These are phyloP conservation scores for Acipenser transmontanus DNA, from an alignment of 2,797 vertebrate genomes.

Conservation along the genomic window DNA sequence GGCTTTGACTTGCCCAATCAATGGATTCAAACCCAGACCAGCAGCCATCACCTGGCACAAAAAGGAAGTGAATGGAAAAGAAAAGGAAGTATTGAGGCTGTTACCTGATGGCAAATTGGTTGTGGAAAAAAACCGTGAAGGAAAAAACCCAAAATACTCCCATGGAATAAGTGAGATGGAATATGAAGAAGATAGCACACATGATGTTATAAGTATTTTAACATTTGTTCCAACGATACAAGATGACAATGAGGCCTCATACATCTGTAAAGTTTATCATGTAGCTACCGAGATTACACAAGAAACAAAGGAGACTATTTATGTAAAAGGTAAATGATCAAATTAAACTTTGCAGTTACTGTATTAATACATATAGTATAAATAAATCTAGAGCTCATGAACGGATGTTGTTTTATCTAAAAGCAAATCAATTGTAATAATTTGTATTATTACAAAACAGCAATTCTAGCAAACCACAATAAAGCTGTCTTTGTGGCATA, in stretches of 20 bases:
- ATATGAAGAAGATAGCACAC: slow-evolving; percentile 2
- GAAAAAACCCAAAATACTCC: neutral
- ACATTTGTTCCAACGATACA: neutral
- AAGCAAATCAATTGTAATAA: no score
- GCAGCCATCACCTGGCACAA: slow-evolving; percentile 18
- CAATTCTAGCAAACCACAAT: no score
- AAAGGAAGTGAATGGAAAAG: neutral
- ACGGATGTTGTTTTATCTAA: no score
- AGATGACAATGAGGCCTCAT: neutral
- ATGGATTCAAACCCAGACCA: slow-evolving; percentile 21
- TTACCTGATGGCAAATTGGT: neutral
- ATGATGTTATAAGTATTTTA: slow-evolving; percentile 1
- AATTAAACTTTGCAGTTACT: no score
- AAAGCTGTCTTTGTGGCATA: no score
- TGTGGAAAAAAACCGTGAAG: neutral
- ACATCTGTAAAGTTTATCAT: slow-evolving; percentile 2
- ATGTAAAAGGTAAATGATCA: neutral
- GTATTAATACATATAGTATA: no score
- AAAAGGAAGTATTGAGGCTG: no score
- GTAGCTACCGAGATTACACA: neutral
- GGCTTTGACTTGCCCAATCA: slow-evolving; percentile 19
- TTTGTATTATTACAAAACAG: no score
- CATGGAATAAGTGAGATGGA: slow-evolving; percentile 6
- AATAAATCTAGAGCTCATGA: no score
- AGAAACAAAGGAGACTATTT: neutral